Percentiles rank a stretch among this genome's conserved stretches.
phyloP scores from a whole-genome alignment of 2,888 invertebrate genomes.

The Catocala fraxini region DNA sequence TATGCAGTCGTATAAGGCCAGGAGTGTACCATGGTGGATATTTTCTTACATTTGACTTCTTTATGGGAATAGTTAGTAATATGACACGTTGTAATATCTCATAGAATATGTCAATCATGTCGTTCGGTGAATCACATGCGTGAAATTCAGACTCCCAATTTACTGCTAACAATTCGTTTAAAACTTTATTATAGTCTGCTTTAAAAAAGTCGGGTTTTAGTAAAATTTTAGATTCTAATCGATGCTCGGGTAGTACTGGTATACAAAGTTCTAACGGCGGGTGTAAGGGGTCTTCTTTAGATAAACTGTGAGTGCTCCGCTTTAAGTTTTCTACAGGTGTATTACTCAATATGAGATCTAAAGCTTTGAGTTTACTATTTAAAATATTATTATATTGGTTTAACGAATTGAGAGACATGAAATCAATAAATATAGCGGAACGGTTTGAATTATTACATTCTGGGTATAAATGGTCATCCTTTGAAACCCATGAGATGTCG shows the following conservation, averaged over 20 bases:
- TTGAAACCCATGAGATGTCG: background rate
- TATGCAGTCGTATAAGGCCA: background rate
- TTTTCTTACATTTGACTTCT: background rate
- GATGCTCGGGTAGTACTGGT: background rate
- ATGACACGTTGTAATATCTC: background rate
- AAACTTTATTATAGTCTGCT: background rate
- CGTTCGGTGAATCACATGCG: background rate
- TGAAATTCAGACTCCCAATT: background rate
- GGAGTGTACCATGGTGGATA: background rate
- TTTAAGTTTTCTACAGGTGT: too few species aligned
- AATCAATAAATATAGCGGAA: background rate
- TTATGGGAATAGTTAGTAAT: background rate
- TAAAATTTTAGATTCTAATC: background rate
- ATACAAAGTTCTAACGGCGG: background rate
- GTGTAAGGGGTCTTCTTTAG: background rate
- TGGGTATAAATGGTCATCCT: background rate
- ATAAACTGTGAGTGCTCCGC: too few species aligned
- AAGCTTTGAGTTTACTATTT: too few species aligned
- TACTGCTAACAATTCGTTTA: background rate
- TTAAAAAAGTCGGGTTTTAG: background rate
- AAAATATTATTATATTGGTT: too few species aligned
- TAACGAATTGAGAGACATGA: too few species aligned
- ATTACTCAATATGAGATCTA: too few species aligned
- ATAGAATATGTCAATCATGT: background rate
- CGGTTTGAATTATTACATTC: background rate